Evolutionary conservation across 2,888 invertebrate genomes (phyloP).

Genomic region (Rhagium mordax): DNA sequence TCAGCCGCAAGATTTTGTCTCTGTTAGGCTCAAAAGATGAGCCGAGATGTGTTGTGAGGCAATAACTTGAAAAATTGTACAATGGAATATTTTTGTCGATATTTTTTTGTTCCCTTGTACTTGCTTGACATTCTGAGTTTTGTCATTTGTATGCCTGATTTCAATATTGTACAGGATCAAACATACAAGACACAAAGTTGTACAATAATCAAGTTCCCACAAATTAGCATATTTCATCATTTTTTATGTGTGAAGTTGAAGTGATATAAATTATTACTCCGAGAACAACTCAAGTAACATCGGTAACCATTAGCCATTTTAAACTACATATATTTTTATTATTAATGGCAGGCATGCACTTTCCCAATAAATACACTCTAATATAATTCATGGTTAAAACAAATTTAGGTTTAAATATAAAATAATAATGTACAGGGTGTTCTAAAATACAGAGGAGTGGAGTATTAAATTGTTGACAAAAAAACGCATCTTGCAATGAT

Average conservation of each 20-base stretch:
- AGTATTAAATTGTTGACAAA: no score
- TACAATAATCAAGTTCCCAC: conserved; percentile 25
- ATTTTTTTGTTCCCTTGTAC: conserved; percentile 44
- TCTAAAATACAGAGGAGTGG: no score
- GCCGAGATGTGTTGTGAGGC: background rate
- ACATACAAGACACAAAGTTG: conserved; percentile 35
- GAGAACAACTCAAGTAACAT: background rate
- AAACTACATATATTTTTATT: background rate
- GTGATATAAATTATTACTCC: conserved; percentile 11
- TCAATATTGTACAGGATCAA: conserved; percentile 49
- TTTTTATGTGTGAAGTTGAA: conserved; percentile 24
- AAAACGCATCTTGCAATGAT: no score
- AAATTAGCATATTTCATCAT: conserved; percentile 33
- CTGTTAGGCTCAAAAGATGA: background rate
- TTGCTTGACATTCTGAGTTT: conserved; percentile 36
- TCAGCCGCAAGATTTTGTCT: background rate
- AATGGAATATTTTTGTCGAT: conserved; percentile 47
- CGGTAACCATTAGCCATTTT: background rate
- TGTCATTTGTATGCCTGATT: conserved; percentile 41
- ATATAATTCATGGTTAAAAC: background rate
- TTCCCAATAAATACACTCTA: background rate
- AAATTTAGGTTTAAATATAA: background rate
- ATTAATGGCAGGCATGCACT: conserved; percentile 2
- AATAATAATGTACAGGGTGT: background rate
- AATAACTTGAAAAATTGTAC: conserved; percentile 41